phyloP scores from a whole-genome alignment of 2,113 vertebrate genomes.

The Talpa occidentalis region DNA sequence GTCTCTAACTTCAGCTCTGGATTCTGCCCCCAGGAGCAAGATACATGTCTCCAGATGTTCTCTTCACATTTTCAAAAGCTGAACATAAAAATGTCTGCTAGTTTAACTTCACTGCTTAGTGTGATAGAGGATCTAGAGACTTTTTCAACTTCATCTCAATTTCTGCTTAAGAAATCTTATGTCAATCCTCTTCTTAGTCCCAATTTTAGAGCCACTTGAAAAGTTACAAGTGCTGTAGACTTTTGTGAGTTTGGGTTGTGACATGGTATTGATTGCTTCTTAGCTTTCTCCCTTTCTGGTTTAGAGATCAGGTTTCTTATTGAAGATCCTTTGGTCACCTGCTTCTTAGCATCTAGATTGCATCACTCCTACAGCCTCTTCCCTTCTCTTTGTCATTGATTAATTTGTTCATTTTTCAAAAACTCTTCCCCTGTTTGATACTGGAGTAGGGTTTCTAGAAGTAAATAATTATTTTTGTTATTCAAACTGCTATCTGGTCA shows the following conservation, averaged over 20 bases:
- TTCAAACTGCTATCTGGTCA: background rate
- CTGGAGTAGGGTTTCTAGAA: background rate
- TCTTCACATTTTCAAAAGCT: background rate
- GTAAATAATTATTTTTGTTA: background rate
- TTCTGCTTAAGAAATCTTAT: background rate
- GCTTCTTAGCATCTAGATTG: background rate
- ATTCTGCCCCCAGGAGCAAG: background rate
- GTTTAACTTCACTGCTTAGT: background rate
- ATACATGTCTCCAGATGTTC: background rate
- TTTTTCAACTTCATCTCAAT: background rate
- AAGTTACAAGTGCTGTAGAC: background rate
- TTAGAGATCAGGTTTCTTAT: background rate
- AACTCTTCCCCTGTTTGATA: background rate
- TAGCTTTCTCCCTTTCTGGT: background rate
- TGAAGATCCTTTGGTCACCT: background rate
- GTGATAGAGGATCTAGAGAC: background rate
- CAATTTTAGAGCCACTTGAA: background rate
- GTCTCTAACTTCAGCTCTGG: background rate
- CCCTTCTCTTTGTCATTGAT: background rate
- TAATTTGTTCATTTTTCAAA: slow-evolving; percentile 17
- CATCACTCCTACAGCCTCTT: background rate
- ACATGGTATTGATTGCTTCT: background rate
- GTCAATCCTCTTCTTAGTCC: background rate
- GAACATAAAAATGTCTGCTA: background rate
- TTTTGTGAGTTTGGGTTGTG: background rate